Evolutionary conservation across 2,888 invertebrate genomes (phyloP), one percentile per base, ranked within the genome.

Genomic region (Anagyrus pseudococci): DNA sequence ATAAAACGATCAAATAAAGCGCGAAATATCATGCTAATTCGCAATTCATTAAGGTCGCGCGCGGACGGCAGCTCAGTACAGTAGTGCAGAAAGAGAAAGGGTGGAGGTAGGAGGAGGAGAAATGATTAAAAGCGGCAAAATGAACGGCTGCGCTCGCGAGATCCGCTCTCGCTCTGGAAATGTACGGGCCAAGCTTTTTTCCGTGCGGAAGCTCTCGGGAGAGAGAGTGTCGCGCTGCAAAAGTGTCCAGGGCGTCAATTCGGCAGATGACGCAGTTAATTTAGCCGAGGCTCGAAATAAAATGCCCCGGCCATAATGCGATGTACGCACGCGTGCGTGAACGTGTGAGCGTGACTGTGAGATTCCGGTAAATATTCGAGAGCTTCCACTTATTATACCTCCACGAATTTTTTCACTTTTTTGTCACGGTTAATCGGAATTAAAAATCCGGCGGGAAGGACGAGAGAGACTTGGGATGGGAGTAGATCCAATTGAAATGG

Each of bases 401-500:
- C n/a, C n/a, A n/a, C n/a, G n/a, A n/a, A n/a, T n/a, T n/a, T n/a
- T n/a, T n/a, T n/a, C n/a, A n/a, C n/a, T 50, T 33, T 13, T 50
- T 53, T 23, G 13, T 20, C 33, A 29, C 15, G 56, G 47, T 59
- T 64, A 64, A 56, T 77, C 71, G 73, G 74, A 75, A 76, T 78
- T 76, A 76, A 78, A 77, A 77, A 75, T 74, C 13, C 13, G 7
- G 13, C 6, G 33, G 7, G 6, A 33, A 6, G 6, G 33, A 33
- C 33, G 33, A 33, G 33, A 33, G 13, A 33, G 8, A 37, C 13
- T 37, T 37, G 37, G 8, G 13, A 37, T 37, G 37, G 37, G 37
- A 8, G 8, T 33, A 72, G 72, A 73, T 75, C 70, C 75, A 75
- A 77, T 77, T 76, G 69, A 75, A 57, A 61, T 77, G 75, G 77